phyloP scores from a whole-genome alignment of 2,113 vertebrate genomes.

The Hassar affinis region DNA sequence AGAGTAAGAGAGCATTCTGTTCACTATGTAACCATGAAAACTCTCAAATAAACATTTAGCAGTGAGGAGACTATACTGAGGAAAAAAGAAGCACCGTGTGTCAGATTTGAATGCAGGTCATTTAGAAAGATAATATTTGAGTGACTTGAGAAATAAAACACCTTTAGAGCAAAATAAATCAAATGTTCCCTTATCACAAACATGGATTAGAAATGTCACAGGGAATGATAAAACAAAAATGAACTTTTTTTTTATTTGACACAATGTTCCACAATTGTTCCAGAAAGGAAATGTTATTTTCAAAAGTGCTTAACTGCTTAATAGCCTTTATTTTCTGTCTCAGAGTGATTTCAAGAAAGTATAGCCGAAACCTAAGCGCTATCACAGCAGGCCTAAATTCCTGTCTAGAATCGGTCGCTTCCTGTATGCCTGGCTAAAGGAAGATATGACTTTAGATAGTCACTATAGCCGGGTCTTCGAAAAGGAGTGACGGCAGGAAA shows the following conservation, averaged over 20 bases:
- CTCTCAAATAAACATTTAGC: neutral
- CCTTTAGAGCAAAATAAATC: neutral
- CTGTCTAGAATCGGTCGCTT: neutral
- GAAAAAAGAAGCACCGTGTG: too few species aligned
- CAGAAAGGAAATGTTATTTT: neutral
- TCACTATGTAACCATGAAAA: neutral
- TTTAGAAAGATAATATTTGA: neutral
- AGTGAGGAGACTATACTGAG: neutral
- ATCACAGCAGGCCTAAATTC: neutral
- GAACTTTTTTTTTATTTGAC: neutral
- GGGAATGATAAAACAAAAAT: neutral
- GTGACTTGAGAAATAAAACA: neutral
- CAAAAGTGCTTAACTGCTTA: neutral
- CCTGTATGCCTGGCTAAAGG: neutral
- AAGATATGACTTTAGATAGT: neutral
- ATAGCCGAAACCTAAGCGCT: neutral
- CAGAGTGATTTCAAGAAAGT: neutral
- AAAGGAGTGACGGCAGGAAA: neutral
- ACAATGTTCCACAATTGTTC: neutral
- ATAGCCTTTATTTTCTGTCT: neutral
- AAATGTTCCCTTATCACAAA: neutral
- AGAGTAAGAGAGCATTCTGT: neutral
- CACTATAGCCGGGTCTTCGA: neutral
- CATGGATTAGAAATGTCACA: neutral
- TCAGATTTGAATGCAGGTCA: neutral